Evolutionary conservation across 2,797 vertebrate species (phyloP).

Genomic region (Phaenicophaeus curvirostris): DNA sequence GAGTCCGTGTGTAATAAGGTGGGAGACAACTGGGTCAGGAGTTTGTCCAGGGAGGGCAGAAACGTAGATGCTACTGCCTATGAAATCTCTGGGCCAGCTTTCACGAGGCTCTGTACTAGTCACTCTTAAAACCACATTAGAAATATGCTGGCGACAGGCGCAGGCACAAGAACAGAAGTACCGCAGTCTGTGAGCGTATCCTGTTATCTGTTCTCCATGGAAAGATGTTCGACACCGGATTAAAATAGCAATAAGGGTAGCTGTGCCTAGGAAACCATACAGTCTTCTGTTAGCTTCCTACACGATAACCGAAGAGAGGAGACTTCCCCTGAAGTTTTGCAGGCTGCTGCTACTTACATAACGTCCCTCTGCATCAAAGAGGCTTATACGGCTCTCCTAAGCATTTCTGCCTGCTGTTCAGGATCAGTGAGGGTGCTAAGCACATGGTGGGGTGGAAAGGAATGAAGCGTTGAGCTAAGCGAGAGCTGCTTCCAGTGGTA

Average conservation of each 20-base stretch:
- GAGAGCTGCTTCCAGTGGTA: neutral
- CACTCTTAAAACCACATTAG: neutral
- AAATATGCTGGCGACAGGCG: neutral
- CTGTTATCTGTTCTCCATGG: conserved; percentile 47
- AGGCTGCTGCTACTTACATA: conserved; percentile 56
- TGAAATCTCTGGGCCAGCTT: neutral
- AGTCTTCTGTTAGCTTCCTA: conserved; percentile 50
- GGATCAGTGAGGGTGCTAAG: neutral
- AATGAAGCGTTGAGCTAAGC: neutral
- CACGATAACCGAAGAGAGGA: conserved; percentile 16
- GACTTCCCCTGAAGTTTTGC: conserved; percentile 63
- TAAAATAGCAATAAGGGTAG: conserved; percentile 58
- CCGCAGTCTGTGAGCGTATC: neutral
- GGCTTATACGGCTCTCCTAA: neutral
- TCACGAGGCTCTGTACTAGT: neutral
- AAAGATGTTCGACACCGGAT: conserved; percentile 42
- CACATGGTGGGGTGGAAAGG: neutral
- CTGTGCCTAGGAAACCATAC: conserved; percentile 48
- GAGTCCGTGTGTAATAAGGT: neutral
- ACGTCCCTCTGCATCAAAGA: conserved; percentile 28
- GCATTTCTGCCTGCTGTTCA: neutral
- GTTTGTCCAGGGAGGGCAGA: neutral
- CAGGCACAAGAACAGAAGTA: neutral
- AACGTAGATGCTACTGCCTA: neutral
- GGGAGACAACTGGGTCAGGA: neutral